These are phyloP conservation scores for Megaptera novaeangliae DNA, from an alignment of 2,113 vertebrate species.

Conservation along the genomic window DNA sequence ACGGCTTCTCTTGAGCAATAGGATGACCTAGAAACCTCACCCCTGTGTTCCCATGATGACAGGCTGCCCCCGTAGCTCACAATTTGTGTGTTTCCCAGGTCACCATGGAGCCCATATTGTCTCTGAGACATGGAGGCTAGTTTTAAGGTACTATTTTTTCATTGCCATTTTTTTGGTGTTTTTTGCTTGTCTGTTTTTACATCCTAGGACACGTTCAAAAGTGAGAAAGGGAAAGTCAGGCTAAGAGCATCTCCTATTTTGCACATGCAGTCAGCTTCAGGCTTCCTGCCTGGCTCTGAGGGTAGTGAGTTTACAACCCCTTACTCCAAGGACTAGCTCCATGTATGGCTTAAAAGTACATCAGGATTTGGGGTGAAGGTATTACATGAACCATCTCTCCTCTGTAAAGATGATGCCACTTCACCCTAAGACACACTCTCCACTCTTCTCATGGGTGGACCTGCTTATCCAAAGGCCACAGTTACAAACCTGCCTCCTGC, in stretches of 20 bases:
- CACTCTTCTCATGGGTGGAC: background rate
- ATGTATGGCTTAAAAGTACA: background rate
- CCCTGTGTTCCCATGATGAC: background rate
- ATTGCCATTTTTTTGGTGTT: background rate
- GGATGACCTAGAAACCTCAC: background rate
- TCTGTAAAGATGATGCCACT: background rate
- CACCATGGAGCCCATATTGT: rapidly evolving
- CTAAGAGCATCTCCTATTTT: background rate
- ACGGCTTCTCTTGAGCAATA: background rate
- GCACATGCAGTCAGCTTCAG: no score
- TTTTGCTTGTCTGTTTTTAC: background rate
- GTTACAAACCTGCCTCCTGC: background rate
- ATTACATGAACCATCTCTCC: background rate
- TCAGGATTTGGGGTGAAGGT: background rate
- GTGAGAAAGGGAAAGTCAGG: background rate
- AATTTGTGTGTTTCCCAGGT: background rate
- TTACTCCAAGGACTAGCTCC: background rate
- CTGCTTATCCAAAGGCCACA: background rate
- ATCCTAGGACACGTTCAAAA: background rate
- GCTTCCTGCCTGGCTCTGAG: background rate
- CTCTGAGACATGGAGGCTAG: background rate
- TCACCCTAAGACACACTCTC: background rate
- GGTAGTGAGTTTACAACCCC: background rate
- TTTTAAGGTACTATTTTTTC: background rate
- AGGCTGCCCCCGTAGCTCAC: background rate